Conservation (phyloP, 2,888 invertebrate species). For the Ganaspis brasiliensis region DNA sequence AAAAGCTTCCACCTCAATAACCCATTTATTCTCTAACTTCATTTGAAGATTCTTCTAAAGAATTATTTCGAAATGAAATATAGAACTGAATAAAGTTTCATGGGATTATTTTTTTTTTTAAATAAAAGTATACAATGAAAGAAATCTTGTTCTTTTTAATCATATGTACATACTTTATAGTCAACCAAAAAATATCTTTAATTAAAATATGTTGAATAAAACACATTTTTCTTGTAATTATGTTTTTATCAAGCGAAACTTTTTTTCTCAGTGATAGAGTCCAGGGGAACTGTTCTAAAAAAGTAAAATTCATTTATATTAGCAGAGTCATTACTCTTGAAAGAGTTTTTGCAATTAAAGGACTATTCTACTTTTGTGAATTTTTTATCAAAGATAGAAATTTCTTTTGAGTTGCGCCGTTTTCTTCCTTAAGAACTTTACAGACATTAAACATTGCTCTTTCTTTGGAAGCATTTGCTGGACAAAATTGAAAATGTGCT, state of each 20-base stretch:
- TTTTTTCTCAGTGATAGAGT: too few species aligned
- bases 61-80: slow-evolving; percentile 1
- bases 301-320: background rate
- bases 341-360: slow-evolving; percentile 12
- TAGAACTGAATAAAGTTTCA: background rate
- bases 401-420: background rate
- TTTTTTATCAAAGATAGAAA: background rate
- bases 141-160: too few species aligned
- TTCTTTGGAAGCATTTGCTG: background rate
- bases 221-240: too few species aligned
- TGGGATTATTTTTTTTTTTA: background rate
- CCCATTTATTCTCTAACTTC: background rate
- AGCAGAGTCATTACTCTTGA: background rate
- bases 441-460: background rate
- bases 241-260: background rate
- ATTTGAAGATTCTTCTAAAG: background rate
- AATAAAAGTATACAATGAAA: too few species aligned
- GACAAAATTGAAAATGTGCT: background rate
- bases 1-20: background rate
- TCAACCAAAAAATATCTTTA: too few species aligned
- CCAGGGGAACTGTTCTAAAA: background rate
- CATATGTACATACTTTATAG: too few species aligned
- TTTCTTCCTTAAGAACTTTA: background rate
- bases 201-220: too few species aligned
- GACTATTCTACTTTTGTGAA: background rate